Evolutionary conservation across 2,888 invertebrate species (phyloP).

Genomic region (Watsonalla cultraria): DNA sequence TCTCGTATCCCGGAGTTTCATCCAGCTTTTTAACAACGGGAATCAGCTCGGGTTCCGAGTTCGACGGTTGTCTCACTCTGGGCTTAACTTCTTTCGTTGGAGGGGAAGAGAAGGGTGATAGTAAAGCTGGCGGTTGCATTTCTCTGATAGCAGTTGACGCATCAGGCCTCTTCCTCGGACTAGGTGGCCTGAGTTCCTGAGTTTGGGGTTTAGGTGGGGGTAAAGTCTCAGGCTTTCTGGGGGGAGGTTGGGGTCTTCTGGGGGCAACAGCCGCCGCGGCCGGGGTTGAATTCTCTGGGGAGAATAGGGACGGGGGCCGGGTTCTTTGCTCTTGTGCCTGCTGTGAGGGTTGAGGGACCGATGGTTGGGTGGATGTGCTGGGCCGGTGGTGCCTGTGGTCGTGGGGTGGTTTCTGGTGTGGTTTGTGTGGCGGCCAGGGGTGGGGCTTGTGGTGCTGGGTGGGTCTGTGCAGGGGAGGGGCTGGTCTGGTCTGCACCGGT

Average conservation of each 20-base stretch:
- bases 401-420: constrained; percentile 54
- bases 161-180: constrained; percentile 59
- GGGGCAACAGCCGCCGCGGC: constrained; percentile 45
- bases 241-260: background rate
- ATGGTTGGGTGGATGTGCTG: constrained; percentile 32
- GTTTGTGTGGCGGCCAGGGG: constrained; percentile 55
- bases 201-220: constrained; percentile 30
- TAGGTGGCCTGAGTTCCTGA: constrained; percentile 37
- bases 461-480: constrained; percentile 27
- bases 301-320: constrained; percentile 81
- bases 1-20: constrained; percentile 80
- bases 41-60: constrained; percentile 79
- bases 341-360: constrained; percentile 24
- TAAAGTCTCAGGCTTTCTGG: constrained; percentile 7
- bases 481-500: constrained; percentile 37
- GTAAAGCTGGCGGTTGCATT: constrained; percentile 61
- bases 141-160: constrained; percentile 54
- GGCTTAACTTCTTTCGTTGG: constrained; percentile 45
- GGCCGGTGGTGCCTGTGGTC: constrained; percentile 59
- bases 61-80: constrained; percentile 60
- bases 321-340: constrained; percentile 48
- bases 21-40: constrained; percentile 81
- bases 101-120: constrained; percentile 75
- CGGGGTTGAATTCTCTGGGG: constrained; percentile 77
- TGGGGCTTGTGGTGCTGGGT: constrained; percentile 54